Conservation (phyloP, 2,888 invertebrate genomes). For the Rhagophthalmus giganteus region DNA sequence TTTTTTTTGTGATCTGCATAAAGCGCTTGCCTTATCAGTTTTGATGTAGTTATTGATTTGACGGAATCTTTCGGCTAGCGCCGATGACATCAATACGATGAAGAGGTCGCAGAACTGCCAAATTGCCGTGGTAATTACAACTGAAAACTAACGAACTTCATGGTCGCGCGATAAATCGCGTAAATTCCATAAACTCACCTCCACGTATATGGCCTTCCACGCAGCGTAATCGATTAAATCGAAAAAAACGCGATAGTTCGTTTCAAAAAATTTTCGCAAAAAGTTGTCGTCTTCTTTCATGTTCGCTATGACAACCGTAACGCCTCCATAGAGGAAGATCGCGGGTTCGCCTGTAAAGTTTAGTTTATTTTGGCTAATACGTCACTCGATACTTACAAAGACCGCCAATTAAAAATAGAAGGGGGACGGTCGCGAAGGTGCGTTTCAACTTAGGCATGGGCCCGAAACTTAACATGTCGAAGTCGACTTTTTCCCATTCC, state of each 20-base stretch:
- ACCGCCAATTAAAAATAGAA: constrained; percentile 10
- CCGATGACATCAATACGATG: constrained; percentile 18
- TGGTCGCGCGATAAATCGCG: no score
- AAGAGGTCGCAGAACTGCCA: constrained; percentile 30
- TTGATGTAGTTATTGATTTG: constrained; percentile 15
- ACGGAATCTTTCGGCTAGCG: constrained; percentile 18
- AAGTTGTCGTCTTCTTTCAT: background rate
- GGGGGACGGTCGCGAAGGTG: constrained; percentile 10
- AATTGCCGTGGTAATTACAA: constrained; percentile 7
- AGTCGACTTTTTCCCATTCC: constrained; percentile 26
- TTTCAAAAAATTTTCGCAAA: constrained; percentile 3
- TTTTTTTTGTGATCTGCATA: no score
- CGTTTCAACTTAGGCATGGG: constrained; percentile 5
- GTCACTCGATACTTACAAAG: constrained; percentile 12
- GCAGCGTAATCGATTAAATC: constrained; percentile 1
- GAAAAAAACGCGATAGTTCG: constrained; percentile 5
- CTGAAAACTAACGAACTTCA: constrained; percentile 18
- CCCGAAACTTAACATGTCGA: constrained; percentile 13
- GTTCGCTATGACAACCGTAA: background rate
- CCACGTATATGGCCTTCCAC: constrained; percentile 5
- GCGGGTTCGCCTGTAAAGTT: constrained; percentile 19
- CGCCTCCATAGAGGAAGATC: background rate
- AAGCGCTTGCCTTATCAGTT: constrained; percentile 3
- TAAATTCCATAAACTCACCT: constrained; percentile 1
- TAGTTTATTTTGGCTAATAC: no score